Evolutionary conservation across 2,113 vertebrate genomes (phyloP).

Genomic region (Aspiorhynchus laticeps): DNA sequence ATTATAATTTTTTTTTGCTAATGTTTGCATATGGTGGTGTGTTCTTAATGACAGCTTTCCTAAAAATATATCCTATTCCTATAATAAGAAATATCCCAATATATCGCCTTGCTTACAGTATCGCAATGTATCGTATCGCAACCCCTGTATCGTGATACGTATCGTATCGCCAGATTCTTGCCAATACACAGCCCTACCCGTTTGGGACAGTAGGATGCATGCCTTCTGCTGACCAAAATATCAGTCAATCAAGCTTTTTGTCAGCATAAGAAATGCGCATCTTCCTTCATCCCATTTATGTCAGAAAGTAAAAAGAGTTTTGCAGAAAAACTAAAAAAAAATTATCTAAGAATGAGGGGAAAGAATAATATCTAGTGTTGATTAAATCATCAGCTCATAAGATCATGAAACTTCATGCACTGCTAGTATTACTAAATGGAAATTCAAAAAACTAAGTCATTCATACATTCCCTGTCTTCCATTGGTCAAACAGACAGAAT

Average conservation of each 20-base stretch:
- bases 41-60: too few species aligned
- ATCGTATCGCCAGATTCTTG: too few species aligned
- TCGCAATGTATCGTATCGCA: too few species aligned
- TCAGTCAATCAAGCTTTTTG: neutral
- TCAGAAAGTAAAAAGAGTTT: neutral
- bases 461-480: neutral
- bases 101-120: too few species aligned
- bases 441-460: neutral
- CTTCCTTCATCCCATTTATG: neutral
- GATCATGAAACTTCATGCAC: neutral
- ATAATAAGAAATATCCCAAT: too few species aligned
- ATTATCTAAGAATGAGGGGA: neutral
- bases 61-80: too few species aligned
- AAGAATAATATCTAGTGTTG: neutral
- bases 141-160: too few species aligned
- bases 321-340: neutral
- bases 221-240: neutral
- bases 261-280: neutral
- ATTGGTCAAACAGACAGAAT: neutral
- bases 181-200: too few species aligned
- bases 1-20: too few species aligned
- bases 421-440: neutral
- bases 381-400: neutral
- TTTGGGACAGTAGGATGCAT: neutral
- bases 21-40: too few species aligned